These are phyloP conservation scores for Stenolophus ochropezus DNA, from an alignment of 2,888 invertebrate species.

Conservation along the genomic window DNA sequence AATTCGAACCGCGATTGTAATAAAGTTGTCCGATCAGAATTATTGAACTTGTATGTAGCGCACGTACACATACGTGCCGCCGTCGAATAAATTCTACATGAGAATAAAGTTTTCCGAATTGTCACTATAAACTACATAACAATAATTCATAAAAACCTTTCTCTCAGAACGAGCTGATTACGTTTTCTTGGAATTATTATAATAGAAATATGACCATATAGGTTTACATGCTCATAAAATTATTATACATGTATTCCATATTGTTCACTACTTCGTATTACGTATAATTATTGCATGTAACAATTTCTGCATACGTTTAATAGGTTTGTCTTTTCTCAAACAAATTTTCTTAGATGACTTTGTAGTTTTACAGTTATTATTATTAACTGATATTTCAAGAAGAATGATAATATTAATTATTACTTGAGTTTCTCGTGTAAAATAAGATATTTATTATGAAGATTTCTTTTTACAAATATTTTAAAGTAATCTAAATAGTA, in stretches of 20 bases:
- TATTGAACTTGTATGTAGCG: constrained; percentile 25
- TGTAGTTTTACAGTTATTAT: no score
- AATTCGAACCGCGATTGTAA: constrained; percentile 26
- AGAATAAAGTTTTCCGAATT: background rate
- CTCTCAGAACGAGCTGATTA: background rate
- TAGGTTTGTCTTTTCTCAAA: no score
- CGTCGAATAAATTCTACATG: background rate
- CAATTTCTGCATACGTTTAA: no score
- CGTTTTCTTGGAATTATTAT: background rate
- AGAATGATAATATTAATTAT: no score
- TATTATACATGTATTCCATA: background rate
- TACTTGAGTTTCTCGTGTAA: no score
- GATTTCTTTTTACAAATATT: no score
- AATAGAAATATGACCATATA: background rate
- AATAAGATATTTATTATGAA: no score
- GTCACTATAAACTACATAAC: background rate
- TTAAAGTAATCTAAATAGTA: no score
- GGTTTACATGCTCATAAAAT: background rate
- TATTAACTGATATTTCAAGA: no score
- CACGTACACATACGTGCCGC: constrained; percentile 10
- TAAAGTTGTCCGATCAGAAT: constrained; percentile 32
- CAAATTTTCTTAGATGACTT: no score
- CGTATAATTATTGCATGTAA: background rate
- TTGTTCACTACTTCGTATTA: background rate
- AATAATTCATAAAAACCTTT: background rate